Percentiles rank a stretch among this genome's conserved stretches.
phyloP scores from a whole-genome alignment of 2,113 vertebrate species.

The Neoarius graeffei region DNA sequence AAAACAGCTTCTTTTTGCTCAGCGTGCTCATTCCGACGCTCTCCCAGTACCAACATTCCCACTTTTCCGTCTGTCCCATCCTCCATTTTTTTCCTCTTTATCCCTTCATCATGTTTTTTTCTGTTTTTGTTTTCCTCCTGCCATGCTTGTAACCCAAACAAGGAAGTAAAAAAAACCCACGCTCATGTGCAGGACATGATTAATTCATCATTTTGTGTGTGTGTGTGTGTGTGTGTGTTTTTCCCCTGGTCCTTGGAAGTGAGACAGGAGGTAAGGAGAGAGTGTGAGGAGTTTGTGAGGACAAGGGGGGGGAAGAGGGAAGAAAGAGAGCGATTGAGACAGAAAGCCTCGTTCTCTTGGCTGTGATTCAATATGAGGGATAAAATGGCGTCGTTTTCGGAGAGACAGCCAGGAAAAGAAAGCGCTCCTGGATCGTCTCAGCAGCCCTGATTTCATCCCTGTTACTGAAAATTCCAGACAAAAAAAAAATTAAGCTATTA shows the following conservation, averaged over 20 bases:
- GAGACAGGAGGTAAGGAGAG: constrained; percentile 22
- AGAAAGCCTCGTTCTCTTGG: constrained; percentile 69
- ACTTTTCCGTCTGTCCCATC: constrained; percentile 53
- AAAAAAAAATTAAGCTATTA: constrained; percentile 14
- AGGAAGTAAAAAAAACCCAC: constrained; percentile 19
- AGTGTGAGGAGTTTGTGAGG: constrained; percentile 25
- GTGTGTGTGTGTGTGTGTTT: background rate
- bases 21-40: constrained; percentile 71
- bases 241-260: constrained; percentile 45
- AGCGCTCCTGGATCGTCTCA: constrained; percentile 53
- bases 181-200: constrained; percentile 62
- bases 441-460: background rate
- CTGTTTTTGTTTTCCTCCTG: constrained; percentile 36
- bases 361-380: constrained; percentile 72
- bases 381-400: constrained; percentile 77
- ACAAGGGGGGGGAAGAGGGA: background rate
- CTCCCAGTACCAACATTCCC: constrained; percentile 67
- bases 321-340: constrained; percentile 42
- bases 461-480: background rate
- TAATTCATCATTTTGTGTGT: constrained; percentile 71
- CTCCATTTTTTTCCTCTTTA: constrained; percentile 22
- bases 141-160: constrained; percentile 15
- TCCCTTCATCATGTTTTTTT: background rate
- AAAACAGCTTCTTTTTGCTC: constrained; percentile 69
- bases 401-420: constrained; percentile 63